These are phyloP conservation scores for Cottoperca gobio DNA, from an alignment of 2,797 vertebrate species.

Conservation along the genomic window DNA sequence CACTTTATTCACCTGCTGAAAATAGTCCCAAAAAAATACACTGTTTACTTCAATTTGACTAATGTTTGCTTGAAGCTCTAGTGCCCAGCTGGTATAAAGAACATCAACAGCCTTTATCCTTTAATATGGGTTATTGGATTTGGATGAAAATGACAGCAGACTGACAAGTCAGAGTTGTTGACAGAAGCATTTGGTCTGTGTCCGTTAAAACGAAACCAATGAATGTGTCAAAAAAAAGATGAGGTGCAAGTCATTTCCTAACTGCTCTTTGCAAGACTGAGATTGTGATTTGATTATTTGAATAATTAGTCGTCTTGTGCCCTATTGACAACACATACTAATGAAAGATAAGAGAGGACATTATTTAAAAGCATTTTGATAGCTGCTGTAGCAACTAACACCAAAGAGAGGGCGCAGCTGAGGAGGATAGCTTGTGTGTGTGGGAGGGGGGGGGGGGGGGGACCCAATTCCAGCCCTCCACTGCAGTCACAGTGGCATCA, in stretches of 20 bases:
- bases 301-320: background rate
- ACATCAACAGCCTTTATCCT: background rate
- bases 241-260: too few relatives aligned
- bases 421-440: background rate
- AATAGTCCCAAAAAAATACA: background rate
- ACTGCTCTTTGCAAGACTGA: background rate
- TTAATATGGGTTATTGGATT: background rate
- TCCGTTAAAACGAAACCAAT: background rate
- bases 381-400: constrained; percentile 8
- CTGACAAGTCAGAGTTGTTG: background rate
- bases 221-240: background rate
- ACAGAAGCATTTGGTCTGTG: background rate
- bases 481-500: constrained; percentile 30
- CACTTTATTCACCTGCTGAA: background rate
- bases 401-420: constrained; percentile 1
- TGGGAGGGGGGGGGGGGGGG: too few relatives aligned
- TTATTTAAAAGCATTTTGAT: background rate
- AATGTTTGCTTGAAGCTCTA: background rate
- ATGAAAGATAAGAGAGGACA: background rate
- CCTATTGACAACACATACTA: background rate
- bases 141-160: background rate
- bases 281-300: background rate
- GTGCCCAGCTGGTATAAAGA: too few relatives aligned
- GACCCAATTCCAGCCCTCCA: constrained; percentile 11
- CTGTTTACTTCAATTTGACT: background rate